Base-by-base conservation (phyloP, 2,113 vertebrate species). In the Siniperca chuatsi region DNA sequence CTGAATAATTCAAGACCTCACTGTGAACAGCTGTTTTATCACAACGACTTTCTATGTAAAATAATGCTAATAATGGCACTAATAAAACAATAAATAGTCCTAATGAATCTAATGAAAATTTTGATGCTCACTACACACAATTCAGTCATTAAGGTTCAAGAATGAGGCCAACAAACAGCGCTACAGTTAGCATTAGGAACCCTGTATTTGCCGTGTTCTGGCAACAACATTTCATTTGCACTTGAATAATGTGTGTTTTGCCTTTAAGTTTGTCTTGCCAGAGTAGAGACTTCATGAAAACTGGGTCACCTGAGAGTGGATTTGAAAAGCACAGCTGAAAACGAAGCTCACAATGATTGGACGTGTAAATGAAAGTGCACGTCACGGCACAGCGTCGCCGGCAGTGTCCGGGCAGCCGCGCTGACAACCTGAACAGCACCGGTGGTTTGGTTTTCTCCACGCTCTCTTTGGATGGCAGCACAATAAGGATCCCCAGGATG, bases 341-440 rank as follows among this genome's bases (percentile, higher is more conserved):
- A 46, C n/a, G 29, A 58, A 37, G 73, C 61, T 60, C 37, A 60
- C 57, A 50, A 66, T 58, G 67, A 83, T 46, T 73, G 72, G 76
- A 75, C 82, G 52, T 57, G 55, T 23, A 79, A 87, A 86, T 86
- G 75, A 57, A 50, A 89, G 74, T 75, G 85, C 86, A 55, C 77
- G 81, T 69, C 11, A 25, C 9, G 76, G 21, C n/a, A 11, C 64
- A 25, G 40, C 6, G 20, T 77, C 4, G 16, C 18, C 66, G 42
- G 79, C 72, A 69, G 82, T 75, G 72, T 89, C 57, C 66, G 64
- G 55, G 72, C 50, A 78, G 86, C 84, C 81, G 68, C 73, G 3
- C 74, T 67, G 58, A 89, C 79, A 90, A 81, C 90, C 87, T 91
- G 70, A 79, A 82, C 83, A 57, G 73, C 79, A 78, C 83, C 78